Percentiles rank a stretch among this genome's conserved stretches.
Evolutionary conservation across 2,888 invertebrate genomes (phyloP).

Genomic region (Alviniconcha strummeri): DNA sequence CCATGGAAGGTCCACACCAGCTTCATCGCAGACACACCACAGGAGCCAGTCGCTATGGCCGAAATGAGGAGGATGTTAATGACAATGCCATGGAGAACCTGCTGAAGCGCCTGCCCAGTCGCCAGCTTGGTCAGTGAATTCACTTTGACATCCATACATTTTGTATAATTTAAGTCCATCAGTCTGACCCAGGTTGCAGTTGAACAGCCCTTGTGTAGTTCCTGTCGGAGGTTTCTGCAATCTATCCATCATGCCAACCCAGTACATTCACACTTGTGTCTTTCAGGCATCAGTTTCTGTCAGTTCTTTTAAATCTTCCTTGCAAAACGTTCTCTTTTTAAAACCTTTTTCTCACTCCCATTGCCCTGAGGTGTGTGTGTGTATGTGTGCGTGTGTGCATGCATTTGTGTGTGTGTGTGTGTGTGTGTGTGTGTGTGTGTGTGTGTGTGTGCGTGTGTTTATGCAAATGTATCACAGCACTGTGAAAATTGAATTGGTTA

Average conservation of each 20-base stretch:
- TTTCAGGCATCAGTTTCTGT: too few species aligned
- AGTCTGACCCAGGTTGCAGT: too few species aligned
- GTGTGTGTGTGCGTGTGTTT: neutral
- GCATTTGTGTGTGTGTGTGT: neutral
- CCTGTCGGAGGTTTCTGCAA: too few species aligned
- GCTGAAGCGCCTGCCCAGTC: constrained; percentile 37
- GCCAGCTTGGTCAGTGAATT: constrained; percentile 38
- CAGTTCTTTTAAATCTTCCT: neutral
- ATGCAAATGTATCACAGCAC: too few species aligned
- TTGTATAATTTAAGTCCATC: neutral
- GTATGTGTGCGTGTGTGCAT: neutral
- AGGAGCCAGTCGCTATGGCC: neutral
- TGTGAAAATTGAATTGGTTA: too few species aligned
- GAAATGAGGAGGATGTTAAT: neutral
- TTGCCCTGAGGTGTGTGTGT: too few species aligned
- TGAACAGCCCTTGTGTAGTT: too few species aligned
- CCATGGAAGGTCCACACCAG: too few species aligned
- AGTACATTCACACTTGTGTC: too few species aligned
- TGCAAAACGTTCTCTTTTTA: neutral
- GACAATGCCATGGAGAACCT: constrained; percentile 35
- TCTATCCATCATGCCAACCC: too few species aligned
- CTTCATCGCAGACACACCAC: too few species aligned
- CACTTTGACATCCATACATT: neutral
- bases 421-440: neutral
- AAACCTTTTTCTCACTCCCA: too few species aligned